These are phyloP conservation scores for Parapsyche elsis DNA, from an alignment of 1,140 invertebrate genomes.

Conservation along the genomic window DNA sequence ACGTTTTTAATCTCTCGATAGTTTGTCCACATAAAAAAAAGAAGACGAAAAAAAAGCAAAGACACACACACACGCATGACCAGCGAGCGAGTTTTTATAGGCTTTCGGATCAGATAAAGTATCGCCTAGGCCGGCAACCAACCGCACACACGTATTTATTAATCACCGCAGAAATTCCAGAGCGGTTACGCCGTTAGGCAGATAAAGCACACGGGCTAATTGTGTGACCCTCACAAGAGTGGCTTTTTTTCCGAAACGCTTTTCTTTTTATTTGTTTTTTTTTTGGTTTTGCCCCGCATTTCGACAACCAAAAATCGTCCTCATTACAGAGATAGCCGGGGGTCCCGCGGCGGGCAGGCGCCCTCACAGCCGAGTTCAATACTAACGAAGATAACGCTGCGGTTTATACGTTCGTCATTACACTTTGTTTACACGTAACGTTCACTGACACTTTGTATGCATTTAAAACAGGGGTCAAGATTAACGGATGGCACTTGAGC, in stretches of 20 bases:
- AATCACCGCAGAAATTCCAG: slow-evolving; percentile 45
- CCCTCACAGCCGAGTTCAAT: not conserved
- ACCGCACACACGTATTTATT: slow-evolving; percentile 33
- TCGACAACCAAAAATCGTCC: slow-evolving; percentile 34
- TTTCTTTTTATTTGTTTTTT: not conserved
- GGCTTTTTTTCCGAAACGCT: not conserved
- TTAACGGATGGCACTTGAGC: too few species aligned
- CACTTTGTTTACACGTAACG: not conserved
- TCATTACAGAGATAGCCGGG: slow-evolving; percentile 42
- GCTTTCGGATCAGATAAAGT: slow-evolving; percentile 33
- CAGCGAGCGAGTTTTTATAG: slow-evolving; percentile 15
- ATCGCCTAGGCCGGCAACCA: slow-evolving; percentile 19
- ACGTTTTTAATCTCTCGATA: slow-evolving; percentile 17
- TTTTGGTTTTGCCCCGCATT: not conserved
- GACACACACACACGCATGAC: not conserved
- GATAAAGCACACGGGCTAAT: slow-evolving; percentile 44
- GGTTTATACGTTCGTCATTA: not conserved
- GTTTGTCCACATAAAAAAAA: slow-evolving; percentile 19
- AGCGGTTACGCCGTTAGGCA: slow-evolving; percentile 28
- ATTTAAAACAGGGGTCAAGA: too few species aligned
- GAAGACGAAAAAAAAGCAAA: not conserved
- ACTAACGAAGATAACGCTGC: slow-evolving; percentile 18
- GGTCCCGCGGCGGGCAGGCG: slow-evolving; percentile 15
- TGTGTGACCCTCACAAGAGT: slow-evolving; percentile 36
- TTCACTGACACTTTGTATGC: too few species aligned